Evolutionary conservation across 1,140 invertebrate genomes (phyloP).

Genomic region (Neocloeon triangulifer): DNA sequence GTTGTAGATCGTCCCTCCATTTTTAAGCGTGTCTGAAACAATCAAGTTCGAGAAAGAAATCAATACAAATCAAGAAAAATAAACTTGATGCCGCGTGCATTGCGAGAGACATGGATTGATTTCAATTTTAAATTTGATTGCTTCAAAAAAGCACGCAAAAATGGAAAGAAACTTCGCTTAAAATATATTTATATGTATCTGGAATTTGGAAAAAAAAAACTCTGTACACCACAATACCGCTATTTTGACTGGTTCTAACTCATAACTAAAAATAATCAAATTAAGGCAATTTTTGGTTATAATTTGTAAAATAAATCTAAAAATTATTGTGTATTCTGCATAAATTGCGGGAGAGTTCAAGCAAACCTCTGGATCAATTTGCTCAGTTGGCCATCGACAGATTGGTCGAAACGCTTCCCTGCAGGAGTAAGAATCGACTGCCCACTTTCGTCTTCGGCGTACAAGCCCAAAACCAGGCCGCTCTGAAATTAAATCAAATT

Average conservation of each 20-base stretch:
- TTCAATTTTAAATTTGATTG: conserved; percentile 1
- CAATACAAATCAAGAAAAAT: neutral
- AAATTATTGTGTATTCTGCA: conserved; percentile 7
- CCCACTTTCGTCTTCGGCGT: conserved; percentile 19
- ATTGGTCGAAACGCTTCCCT: conserved; percentile 23
- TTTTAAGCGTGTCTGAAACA: conserved; percentile 17
- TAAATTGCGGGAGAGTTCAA: conserved; percentile 2
- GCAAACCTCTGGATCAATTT: conserved; percentile 27
- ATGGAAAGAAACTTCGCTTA: too few relatives aligned
- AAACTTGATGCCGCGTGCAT: conserved; percentile 1
- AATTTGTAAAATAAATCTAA: conserved; percentile 6
- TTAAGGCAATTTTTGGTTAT: neutral
- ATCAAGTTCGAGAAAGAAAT: conserved; percentile 7
- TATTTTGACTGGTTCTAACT: neutral
- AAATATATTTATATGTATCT: conserved; percentile 1
- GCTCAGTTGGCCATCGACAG: conserved; percentile 21
- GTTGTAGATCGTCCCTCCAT: conserved; percentile 15
- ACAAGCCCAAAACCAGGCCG: conserved; percentile 29
- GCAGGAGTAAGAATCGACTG: conserved; percentile 21
- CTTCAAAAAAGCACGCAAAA: conserved; percentile 9
- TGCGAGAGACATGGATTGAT: conserved; percentile 1
- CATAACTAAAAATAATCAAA: conserved; percentile 2
- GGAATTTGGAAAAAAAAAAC: conserved; percentile 3
- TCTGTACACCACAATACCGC: neutral
- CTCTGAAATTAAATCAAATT: conserved; percentile 18